Evolutionary conservation across 2,113 vertebrate species (phyloP).

Genomic region (Pteronura brasiliensis): DNA sequence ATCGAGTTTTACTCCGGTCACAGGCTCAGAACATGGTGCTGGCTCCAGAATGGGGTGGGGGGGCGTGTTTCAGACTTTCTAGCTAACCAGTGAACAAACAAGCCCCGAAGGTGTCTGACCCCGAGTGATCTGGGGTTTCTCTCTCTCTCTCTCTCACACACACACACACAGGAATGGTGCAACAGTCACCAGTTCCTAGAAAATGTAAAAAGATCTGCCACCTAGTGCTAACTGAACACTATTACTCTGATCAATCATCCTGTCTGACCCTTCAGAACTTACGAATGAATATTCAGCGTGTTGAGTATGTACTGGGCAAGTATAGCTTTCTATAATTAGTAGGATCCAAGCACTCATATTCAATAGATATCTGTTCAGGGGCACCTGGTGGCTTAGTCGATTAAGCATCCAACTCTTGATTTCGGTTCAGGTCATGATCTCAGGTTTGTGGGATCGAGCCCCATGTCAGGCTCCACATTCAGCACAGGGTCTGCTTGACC

Average conservation of each 20-base stretch:
- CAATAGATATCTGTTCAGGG: background rate
- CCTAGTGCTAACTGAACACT: conserved; percentile 68
- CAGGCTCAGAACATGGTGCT: background rate
- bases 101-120: background rate
- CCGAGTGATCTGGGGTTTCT: background rate
- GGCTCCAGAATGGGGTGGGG: background rate
- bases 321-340: background rate
- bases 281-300: background rate
- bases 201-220: conserved; percentile 78
- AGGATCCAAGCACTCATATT: background rate
- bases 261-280: background rate
- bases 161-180: background rate
- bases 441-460: background rate
- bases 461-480: background rate
- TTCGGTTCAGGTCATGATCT: background rate
- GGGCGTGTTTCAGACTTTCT: background rate
- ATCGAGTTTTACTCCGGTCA: background rate
- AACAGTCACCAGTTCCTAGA: background rate
- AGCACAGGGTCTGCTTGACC: background rate
- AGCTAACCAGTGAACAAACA: background rate
- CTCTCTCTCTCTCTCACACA: background rate
- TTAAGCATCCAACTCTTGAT: background rate
- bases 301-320: background rate
- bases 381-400: background rate
- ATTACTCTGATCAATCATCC: background rate